These are phyloP conservation scores for Dissostichus mawsoni DNA, from an alignment of 2,113 vertebrate genomes.

Conservation along the genomic window DNA sequence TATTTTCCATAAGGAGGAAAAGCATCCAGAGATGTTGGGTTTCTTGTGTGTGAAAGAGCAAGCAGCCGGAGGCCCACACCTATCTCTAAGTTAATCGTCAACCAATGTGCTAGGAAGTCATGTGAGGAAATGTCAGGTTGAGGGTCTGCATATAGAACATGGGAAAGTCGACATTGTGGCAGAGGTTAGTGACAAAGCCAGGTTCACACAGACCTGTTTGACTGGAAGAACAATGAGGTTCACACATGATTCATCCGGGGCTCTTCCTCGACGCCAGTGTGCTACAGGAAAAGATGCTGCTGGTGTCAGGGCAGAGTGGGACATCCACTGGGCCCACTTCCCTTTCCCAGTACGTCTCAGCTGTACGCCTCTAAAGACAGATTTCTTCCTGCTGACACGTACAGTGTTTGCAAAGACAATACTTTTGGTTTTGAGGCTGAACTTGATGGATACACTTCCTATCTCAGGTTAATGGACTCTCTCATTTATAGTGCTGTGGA, in stretches of 20 bases:
- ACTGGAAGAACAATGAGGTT: conserved; percentile 81
- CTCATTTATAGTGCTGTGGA: conserved; percentile 33
- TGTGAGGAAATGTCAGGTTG: conserved; percentile 24
- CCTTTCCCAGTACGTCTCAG: conserved; percentile 55
- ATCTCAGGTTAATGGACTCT: conserved; percentile 56
- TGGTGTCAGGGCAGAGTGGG: conserved; percentile 36
- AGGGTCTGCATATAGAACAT: conserved; percentile 70
- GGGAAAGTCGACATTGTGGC: conserved; percentile 64
- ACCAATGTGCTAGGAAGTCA: conserved; percentile 55
- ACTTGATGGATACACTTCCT: conserved; percentile 55
- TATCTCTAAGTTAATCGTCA: conserved; percentile 59
- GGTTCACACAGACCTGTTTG: conserved; percentile 56
- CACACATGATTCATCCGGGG: conserved; percentile 73
- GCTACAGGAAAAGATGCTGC: conserved; percentile 62
- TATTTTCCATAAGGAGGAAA: conserved; percentile 5
- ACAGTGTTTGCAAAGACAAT: conserved; percentile 50
- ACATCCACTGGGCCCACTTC: conserved; percentile 59
- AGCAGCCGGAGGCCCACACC: conserved; percentile 39
- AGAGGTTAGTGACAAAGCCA: conserved; percentile 60
- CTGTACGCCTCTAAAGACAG: conserved; percentile 45
- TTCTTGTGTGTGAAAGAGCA: conserved; percentile 22
- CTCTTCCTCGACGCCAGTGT: conserved; percentile 71
- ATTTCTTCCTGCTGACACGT: conserved; percentile 64
- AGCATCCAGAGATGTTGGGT: background rate
- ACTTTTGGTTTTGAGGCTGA: background rate